Base-by-base conservation (phyloP, 1,140 invertebrate genomes). In the Drosophila malerkotliana region DNA sequence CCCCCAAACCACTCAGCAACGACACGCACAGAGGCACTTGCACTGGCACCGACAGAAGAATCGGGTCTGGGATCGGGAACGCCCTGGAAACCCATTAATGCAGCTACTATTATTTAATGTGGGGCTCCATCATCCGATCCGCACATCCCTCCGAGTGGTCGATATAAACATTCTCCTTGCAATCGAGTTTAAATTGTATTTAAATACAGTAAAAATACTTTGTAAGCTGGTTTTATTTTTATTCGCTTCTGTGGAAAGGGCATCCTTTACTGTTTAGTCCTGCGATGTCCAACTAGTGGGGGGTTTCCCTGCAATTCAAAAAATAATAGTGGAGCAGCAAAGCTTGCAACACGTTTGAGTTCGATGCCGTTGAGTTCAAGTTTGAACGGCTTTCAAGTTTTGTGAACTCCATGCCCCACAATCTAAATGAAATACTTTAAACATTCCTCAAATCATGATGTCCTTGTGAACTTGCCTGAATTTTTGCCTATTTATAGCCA, bases 141-240 rank as follows among this genome's bases (percentile, higher is more conserved):
- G 9, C 7, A 37, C 45, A n/a, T 26, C 8, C 28, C 59, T 44
- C 58, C 14, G 63, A 47, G 18, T 10, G 47, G 63, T 48, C 26
- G 14, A 56, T 54, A 68, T 48, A 56, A 48, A 68, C 37, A 56
- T 56, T 69, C 48, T 69, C 18, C 62, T 56, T 68, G 66, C 32
- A 56, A 56, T 57, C 63, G 63, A 68, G 49, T 69, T 68, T 55
- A 56, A 69, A 68, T 68, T 49, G 15, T 69, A 39, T 69, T 69
- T 69, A 69, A 69, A 69, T 68, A 67, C 63, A 69, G 66, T 68
- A 63, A 51, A 68, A 68, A 56, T 69, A 48, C 68, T 69, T 69
- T 69, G 14, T 68, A 56, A 57, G 5, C 15, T 6, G 41, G 7
- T 8, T 37, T 37, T 37, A 0, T n/a, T 45, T 12, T 41, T 52